These are phyloP conservation scores for Sciurus carolinensis DNA, from an alignment of 2,797 vertebrate species.

Conservation along the genomic window DNA sequence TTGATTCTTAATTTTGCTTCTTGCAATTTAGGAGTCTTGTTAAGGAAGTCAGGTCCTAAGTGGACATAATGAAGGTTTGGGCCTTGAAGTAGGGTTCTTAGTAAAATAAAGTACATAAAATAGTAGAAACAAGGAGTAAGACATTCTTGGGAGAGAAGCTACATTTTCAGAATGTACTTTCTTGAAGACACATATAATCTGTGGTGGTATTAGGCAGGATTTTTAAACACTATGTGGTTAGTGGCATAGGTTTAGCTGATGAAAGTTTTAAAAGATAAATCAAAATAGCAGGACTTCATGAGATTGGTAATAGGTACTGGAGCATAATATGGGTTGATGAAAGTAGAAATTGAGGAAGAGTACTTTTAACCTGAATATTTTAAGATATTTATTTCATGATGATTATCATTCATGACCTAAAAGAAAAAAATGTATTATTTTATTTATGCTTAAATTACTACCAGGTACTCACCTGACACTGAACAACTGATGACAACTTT, in stretches of 20 bases:
- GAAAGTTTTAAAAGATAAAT: neutral
- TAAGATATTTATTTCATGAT: constrained; percentile 9
- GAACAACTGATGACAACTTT: neutral
- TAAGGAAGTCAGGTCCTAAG: too few species aligned
- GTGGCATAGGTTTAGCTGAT: neutral
- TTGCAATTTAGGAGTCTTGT: too few species aligned
- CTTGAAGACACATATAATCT: neutral
- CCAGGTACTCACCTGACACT: neutral
- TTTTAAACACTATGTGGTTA: neutral
- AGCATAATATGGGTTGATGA: neutral
- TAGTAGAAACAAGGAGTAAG: neutral
- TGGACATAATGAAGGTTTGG: too few species aligned
- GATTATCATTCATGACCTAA: neutral
- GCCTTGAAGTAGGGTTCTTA: neutral
- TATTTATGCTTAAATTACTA: constrained; percentile 28
- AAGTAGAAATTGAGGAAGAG: neutral
- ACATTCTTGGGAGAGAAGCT: neutral
- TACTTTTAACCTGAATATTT: neutral
- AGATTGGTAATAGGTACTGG: neutral
- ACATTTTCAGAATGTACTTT: neutral
- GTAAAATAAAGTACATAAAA: neutral
- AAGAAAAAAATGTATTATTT: neutral
- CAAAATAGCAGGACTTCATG: neutral
- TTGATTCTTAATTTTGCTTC: too few species aligned
- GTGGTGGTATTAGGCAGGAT: neutral